These are phyloP conservation scores for Reticulitermes lucifugus DNA, from an alignment of 2,888 invertebrate genomes.

Conservation along the genomic window DNA sequence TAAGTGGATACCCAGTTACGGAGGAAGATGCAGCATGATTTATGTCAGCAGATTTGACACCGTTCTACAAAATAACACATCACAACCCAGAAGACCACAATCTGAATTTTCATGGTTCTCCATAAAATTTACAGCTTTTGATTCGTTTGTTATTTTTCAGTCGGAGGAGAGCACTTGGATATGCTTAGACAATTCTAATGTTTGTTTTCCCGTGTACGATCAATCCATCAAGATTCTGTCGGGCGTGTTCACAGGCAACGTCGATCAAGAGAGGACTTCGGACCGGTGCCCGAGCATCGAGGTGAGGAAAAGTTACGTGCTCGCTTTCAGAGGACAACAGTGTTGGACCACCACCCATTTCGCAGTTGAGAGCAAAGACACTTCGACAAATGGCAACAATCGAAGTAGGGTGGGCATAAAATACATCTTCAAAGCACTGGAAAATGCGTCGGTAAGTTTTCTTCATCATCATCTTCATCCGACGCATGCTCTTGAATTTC, in stretches of 20 bases:
- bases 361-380: background rate
- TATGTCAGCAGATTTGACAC: too few species aligned
- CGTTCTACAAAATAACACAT: too few species aligned
- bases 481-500: too few species aligned
- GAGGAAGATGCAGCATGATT: too few species aligned
- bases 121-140: too few species aligned
- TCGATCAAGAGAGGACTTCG: slow-evolving; percentile 51
- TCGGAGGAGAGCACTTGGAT: too few species aligned
- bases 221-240: slow-evolving; percentile 52
- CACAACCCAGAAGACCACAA: too few species aligned
- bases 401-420: slow-evolving; percentile 17
- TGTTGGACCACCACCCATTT: slow-evolving; percentile 45
- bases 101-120: too few species aligned
- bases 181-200: too few species aligned
- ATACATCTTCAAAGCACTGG: slow-evolving; percentile 40
- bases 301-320: background rate
- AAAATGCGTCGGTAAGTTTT: slow-evolving; percentile 45
- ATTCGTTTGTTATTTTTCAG: too few species aligned
- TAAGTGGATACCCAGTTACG: too few species aligned
- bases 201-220: slow-evolving; percentile 52
- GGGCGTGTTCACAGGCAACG: slow-evolving; percentile 53
- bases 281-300: slow-evolving; percentile 52
- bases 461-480: too few species aligned
- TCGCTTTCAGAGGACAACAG: slow-evolving; percentile 45
- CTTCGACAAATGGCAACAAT: background rate